Evolutionary conservation across 2,888 invertebrate species (phyloP), one percentile per base, ranked within the genome.

Genomic region (Erynnis tages): DNA sequence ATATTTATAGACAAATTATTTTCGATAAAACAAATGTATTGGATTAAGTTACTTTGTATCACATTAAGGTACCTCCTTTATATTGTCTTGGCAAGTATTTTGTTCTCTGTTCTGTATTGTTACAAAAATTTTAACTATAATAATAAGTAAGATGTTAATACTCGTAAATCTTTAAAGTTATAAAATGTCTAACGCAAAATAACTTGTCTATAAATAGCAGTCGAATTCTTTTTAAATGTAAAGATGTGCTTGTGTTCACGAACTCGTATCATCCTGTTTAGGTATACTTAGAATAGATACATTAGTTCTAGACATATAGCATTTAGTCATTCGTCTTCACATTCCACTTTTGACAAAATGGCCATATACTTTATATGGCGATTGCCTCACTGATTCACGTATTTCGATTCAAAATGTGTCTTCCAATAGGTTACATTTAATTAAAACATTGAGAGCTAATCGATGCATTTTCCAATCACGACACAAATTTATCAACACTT

Each of bases 341-440:
- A 82, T 82, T 82, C 82, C 81, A 82, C 59, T 58, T 64, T 66
- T 64, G 61, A 53, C 55, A 54, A 17, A 32, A 27, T 19, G 34
- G 8, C 27, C 30, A 30, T 35, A 7, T 34, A 16, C 14, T 19
- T 11, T 1, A 23, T 13, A 11, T 27, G 34, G 58, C 61, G 57
- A 41, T 56, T 34, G 48, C 59, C 63, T 54, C 53, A 56, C 13
- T 56, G 21, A 5, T 38, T 63, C 54, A 69, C 62, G 65, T 69
- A 70, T 70, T 71, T 67, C 62, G 68, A 76, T 77, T 82, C 69
- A 75, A 76, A 78, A 71, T 61, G 62, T 71, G 88, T 88, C 88
- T 88, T 88, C 88, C 88, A 88, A 79, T 87, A 87, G 85, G 75
- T 81, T 83, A 82, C 76, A 71, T 73, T 76, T 48, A 57, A 67